Evolutionary conservation across 2,797 vertebrate genomes (phyloP).

Genomic region (Esox lucius): DNA sequence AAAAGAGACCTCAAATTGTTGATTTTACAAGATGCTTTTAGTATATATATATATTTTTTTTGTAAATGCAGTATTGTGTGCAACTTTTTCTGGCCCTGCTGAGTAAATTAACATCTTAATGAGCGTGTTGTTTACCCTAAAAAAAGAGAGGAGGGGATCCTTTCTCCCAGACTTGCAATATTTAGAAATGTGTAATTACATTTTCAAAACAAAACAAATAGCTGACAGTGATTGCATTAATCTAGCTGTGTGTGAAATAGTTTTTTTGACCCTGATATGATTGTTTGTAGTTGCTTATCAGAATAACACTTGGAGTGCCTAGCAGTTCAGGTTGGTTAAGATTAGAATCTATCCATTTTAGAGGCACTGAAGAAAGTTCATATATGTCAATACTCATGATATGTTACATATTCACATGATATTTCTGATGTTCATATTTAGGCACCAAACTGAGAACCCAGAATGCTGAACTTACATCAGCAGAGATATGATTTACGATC

Average conservation of each 20-base stretch:
- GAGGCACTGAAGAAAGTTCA: not conserved
- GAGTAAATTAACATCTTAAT: conserved; percentile 60
- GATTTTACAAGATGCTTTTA: conserved; percentile 30
- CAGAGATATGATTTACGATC: not conserved
- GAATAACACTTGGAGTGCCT: not conserved
- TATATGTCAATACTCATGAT: not conserved
- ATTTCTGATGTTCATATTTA: not conserved
- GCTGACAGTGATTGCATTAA: conserved; percentile 33
- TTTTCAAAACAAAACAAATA: conserved; percentile 58
- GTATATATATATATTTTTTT: conserved; percentile 26
- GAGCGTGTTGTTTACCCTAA: conserved; percentile 64
- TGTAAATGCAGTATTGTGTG: conserved; percentile 43
- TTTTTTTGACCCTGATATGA: conserved; percentile 16
- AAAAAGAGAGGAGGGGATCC: conserved; percentile 46
- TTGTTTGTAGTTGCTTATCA: not conserved
- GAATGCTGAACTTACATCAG: not conserved
- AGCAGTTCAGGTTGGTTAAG: not conserved
- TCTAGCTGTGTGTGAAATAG: conserved; percentile 26
- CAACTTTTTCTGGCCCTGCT: conserved; percentile 52
- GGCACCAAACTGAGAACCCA: not conserved
- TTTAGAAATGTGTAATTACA: conserved; percentile 61
- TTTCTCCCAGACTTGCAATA: conserved; percentile 38
- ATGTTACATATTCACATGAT: too few relatives aligned
- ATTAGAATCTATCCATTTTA: not conserved
- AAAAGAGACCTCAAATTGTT: conserved; percentile 7